phyloP scores from a whole-genome alignment of 2,113 vertebrate species.

The Gobiocypris rarus region DNA sequence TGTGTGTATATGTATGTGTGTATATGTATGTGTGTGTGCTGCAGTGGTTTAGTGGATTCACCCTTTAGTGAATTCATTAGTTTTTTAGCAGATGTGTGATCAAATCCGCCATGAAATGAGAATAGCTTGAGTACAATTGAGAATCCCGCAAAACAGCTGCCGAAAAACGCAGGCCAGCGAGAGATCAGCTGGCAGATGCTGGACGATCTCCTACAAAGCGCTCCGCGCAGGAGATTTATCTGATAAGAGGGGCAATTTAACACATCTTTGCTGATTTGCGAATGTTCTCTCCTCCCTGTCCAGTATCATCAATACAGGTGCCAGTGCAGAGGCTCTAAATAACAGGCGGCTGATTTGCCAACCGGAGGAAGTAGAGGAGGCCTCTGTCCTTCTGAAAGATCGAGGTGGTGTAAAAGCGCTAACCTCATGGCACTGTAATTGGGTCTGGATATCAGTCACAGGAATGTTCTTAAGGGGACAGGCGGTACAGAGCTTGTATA shows the following conservation, averaged over 20 bases:
- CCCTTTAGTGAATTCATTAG: background rate
- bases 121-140: background rate
- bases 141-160: conserved; percentile 57
- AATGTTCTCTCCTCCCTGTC: conserved; percentile 68
- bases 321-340: conserved; percentile 63
- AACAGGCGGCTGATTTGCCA: conserved; percentile 53
- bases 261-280: conserved; percentile 68
- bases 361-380: conserved; percentile 13
- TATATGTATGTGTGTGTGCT: too few species aligned
- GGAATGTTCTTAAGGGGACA: conserved; percentile 38
- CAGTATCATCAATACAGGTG: conserved; percentile 65
- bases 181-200: conserved; percentile 11
- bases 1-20: too few species aligned
- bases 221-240: conserved; percentile 69
- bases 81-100: conserved; percentile 5
- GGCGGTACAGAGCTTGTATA: conserved; percentile 18
- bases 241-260: conserved; percentile 67
- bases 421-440: conserved; percentile 45
- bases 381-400: conserved; percentile 52
- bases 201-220: conserved; percentile 17
- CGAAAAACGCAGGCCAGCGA: conserved; percentile 35
- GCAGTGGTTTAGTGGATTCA: too few species aligned
- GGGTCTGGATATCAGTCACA: conserved; percentile 35
- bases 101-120: background rate
- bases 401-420: conserved; percentile 39